Evolutionary conservation across 2,888 invertebrate species (phyloP), one percentile per base, ranked within the genome.

Genomic region (Cryptus armator): DNA sequence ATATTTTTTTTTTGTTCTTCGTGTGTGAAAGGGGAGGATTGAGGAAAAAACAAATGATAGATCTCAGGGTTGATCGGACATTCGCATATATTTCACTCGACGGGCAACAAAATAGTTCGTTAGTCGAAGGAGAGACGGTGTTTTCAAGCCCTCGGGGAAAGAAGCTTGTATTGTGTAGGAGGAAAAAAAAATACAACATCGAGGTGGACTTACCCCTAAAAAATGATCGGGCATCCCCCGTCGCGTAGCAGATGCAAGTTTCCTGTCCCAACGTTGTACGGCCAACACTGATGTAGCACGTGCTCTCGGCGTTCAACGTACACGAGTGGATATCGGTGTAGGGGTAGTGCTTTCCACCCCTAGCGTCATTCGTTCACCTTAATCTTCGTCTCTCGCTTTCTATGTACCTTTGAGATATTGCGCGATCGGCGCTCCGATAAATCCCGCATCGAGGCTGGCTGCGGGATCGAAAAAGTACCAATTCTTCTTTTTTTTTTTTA

Each of bases 221-320:
- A 93, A 93, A 93, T 92, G 91, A 92, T 90, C 90, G 90, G 77
- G 32, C 89, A 84, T 89, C 92, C 92, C 93, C 92, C 86, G 91
- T 88, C 81, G 93, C 78, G 93, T 90, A 89, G 90, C 93, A 93
- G 93, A 93, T 93, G 93, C 91, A 92, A 89, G 90, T 87, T 91
- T 92, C 87, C 90, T 90, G 72, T 75, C 72, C 75, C 53, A 12
- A 77, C 78, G 74, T 62, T 59, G 56, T 67, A 70, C 64, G 44
- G 59, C 68, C 66, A 24, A 29, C 62, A 78, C 77, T 68, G 82
- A 79, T 59, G 44, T 66, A 82, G 70, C 84, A 76, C 85, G 80
- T 74, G 72, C 59, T 66, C 37, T 37, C 37, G 77, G 66, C 84
- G 68, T 77, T 72, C 53, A 44, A 70, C 83, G 74, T 81, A 68